A percentile compares a stretch with the other conserved stretches of the same genome.
Conservation (phyloP, 1,140 invertebrate species). For the Leptonema lineaticorne region DNA sequence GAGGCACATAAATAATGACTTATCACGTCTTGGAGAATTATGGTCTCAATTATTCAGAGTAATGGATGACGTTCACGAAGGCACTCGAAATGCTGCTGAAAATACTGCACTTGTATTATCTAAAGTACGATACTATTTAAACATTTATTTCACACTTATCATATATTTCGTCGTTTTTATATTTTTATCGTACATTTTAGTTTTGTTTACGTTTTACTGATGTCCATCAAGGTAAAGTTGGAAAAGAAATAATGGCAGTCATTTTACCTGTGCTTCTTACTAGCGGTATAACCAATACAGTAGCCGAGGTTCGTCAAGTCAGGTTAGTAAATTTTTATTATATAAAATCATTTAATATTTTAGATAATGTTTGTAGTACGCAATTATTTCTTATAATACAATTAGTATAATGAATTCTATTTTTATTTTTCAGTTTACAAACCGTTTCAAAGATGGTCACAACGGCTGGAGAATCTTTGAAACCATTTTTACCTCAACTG, state of each 20-base stretch:
- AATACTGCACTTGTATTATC: conserved; percentile 75
- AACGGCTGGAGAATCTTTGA: conserved; percentile 73
- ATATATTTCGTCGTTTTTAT: neutral
- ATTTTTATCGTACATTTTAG: conserved; percentile 50
- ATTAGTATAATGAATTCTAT: conserved; percentile 11
- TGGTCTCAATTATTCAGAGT: conserved; percentile 85
- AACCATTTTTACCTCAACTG: conserved; percentile 76
- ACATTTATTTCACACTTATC: no score
- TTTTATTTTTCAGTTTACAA: conserved; percentile 63
- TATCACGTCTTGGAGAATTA: conserved; percentile 64
- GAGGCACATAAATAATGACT: conserved; percentile 47
- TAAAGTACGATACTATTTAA: conserved; percentile 58
- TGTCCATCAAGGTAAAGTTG: conserved; percentile 73
- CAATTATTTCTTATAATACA: conserved; percentile 1
- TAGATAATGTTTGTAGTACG: no score
- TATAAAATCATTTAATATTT: neutral
- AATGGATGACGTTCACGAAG: conserved; percentile 92
- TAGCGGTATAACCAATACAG: conserved; percentile 74
- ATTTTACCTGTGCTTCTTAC: conserved; percentile 81
- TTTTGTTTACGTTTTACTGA: conserved; percentile 78
- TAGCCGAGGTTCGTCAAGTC: conserved; percentile 76
- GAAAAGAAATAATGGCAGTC: conserved; percentile 71
- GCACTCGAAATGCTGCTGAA: conserved; percentile 77
- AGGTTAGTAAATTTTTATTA: conserved; percentile 51
- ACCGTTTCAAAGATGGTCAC: conserved; percentile 83